Evolutionary conservation across 92 coral and sea anemone species (phyloP).

Genomic region (Phenganax marumi): DNA sequence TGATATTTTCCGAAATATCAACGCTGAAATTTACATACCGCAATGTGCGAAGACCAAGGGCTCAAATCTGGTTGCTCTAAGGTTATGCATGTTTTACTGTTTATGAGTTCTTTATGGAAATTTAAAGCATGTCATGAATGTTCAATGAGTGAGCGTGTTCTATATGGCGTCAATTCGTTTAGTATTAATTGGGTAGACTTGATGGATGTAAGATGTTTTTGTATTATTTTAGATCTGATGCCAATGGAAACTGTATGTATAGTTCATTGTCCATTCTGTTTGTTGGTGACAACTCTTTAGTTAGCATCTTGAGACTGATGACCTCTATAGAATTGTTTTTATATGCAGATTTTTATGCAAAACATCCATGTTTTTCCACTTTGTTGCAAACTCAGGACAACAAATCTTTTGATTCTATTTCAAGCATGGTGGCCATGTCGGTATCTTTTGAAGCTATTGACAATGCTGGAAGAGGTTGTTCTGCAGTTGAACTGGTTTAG

Average conservation of each 20-base stretch:
- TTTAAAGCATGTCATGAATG: neutral
- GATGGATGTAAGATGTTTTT: no score
- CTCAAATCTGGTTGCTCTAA: neutral
- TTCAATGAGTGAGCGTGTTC: neutral
- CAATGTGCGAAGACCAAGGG: neutral
- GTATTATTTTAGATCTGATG: neutral
- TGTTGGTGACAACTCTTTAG: slow-evolving; percentile 21
- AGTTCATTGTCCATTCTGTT: neutral
- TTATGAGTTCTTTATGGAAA: neutral
- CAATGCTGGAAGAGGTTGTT: neutral
- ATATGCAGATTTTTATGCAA: neutral
- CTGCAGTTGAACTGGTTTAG: neutral
- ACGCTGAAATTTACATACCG: slow-evolving; percentile 9
- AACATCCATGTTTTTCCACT: slow-evolving; percentile 4
- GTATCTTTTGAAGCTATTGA: slow-evolving; percentile 2
- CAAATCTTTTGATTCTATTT: neutral
- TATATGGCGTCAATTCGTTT: neutral
- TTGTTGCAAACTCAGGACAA: neutral
- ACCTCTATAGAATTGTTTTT: neutral
- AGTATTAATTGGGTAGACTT: neutral
- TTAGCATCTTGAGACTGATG: neutral
- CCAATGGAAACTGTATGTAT: neutral
- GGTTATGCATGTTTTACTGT: neutral
- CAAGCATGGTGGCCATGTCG: neutral
- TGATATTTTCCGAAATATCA: neutral